Evolutionary conservation across 2,888 invertebrate genomes (phyloP).

Genomic region (Eremobia ochroleuca): DNA sequence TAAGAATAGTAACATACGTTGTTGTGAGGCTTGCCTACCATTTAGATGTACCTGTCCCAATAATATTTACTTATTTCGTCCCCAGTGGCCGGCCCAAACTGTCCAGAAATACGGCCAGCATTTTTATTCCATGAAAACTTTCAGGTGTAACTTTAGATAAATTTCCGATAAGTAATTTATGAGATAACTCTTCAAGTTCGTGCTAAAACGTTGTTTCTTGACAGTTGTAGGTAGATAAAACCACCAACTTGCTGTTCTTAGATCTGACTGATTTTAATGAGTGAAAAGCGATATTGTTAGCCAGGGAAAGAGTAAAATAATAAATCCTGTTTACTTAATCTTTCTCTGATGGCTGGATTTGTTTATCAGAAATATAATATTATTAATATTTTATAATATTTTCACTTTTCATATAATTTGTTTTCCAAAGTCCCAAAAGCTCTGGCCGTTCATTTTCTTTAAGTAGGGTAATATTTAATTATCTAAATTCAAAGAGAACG

Average conservation of each 20-base stretch:
- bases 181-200: conserved; percentile 36
- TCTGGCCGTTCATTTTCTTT: neutral
- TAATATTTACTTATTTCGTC: conserved; percentile 59
- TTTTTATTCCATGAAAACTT: conserved; percentile 64
- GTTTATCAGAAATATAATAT: neutral
- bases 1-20: conserved; percentile 27
- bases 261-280: conserved; percentile 35
- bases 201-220: conserved; percentile 50
- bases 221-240: conserved; percentile 34
- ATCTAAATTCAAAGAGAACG: conserved; percentile 23
- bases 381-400: no score
- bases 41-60: conserved; percentile 34
- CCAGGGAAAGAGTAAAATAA: neutral
- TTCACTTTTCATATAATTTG: neutral
- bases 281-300: conserved; percentile 13
- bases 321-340: neutral
- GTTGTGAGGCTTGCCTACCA: conserved; percentile 22
- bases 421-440: neutral
- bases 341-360: neutral
- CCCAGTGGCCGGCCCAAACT: conserved; percentile 51
- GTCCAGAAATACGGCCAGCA: conserved; percentile 46
- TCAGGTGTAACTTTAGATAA: conserved; percentile 56
- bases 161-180: conserved; percentile 50
- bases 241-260: conserved; percentile 34
- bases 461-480: neutral